These are phyloP conservation scores for Polydesmus complanatus DNA, from an alignment of 2,888 invertebrate genomes.

Conservation along the genomic window DNA sequence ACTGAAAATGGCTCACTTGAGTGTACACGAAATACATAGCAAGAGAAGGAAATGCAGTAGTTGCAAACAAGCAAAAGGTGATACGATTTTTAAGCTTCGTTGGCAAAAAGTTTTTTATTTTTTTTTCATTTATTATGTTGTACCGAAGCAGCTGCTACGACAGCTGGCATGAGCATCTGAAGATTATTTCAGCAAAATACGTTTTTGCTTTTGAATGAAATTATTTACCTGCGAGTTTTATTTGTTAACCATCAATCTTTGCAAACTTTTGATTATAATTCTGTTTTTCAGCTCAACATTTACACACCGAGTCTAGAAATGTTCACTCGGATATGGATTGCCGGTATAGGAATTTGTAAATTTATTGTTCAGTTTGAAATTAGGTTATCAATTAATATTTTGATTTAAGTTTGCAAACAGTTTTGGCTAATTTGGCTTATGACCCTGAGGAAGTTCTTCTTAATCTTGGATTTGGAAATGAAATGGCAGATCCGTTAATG, in stretches of 20 bases:
- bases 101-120: neutral
- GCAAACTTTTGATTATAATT: neutral
- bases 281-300: neutral
- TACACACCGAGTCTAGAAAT: too few species aligned
- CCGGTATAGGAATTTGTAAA: too few species aligned
- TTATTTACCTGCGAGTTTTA: too few species aligned
- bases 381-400: too few species aligned
- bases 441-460: constrained; percentile 79
- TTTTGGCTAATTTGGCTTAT: constrained; percentile 26
- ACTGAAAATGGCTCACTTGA: too few species aligned
- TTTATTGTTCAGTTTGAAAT: too few species aligned
- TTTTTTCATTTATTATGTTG: too few species aligned
- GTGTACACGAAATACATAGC: neutral
- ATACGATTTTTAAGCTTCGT: neutral
- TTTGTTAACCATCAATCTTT: too few species aligned
- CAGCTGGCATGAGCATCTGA: too few species aligned
- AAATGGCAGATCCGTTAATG: constrained; percentile 23
- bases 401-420: neutral
- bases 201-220: too few species aligned
- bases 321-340: neutral
- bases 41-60: neutral
- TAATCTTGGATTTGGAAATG: constrained; percentile 40
- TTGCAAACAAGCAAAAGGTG: neutral
- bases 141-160: too few species aligned
- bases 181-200: too few species aligned